Evolutionary conservation across 1,140 invertebrate genomes (phyloP).

Genomic region (Scaptodrosophila lebanonensis): DNA sequence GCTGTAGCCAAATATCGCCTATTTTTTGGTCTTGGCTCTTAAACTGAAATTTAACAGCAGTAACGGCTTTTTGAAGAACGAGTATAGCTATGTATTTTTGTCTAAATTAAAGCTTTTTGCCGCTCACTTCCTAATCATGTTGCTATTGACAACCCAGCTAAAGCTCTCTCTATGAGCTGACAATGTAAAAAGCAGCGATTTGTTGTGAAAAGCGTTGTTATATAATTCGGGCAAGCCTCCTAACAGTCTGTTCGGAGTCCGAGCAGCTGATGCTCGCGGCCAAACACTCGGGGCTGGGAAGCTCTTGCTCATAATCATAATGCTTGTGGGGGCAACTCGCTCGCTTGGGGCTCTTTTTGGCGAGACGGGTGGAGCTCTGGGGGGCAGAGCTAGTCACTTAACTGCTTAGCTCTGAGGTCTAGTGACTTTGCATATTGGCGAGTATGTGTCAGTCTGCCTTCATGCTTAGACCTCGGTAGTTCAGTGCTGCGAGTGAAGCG

Average conservation of each 20-base stretch:
- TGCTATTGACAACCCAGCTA: too few species aligned
- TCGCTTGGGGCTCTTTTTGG: constrained; percentile 18
- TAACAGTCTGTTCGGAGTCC: constrained; percentile 16
- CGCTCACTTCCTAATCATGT: too few species aligned
- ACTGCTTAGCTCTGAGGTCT: not conserved
- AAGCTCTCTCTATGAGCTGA: constrained; percentile 2
- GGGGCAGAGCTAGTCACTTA: not conserved
- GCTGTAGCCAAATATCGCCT: too few species aligned
- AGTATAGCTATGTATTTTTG: too few species aligned
- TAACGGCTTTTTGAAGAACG: too few species aligned
- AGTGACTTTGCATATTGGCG: constrained; percentile 28
- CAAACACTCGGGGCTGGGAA: too few species aligned
- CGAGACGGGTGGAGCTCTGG: constrained; percentile 19
- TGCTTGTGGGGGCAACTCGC: too few species aligned
- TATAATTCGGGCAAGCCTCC: constrained; percentile 40
- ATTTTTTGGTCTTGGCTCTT: too few species aligned
- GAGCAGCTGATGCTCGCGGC: constrained; percentile 11
- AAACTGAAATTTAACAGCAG: too few species aligned
- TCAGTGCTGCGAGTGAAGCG: constrained; percentile 30
- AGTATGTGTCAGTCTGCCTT: constrained; percentile 40
- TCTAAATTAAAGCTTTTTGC: too few species aligned
- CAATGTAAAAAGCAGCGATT: constrained; percentile 8
- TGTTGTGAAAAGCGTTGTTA: too few species aligned
- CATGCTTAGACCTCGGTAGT: constrained; percentile 54
- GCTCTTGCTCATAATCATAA: too few species aligned